A percentile compares a stretch with the other conserved stretches of the same genome.
These are phyloP conservation scores for Pseudochromis fuscus DNA, from an alignment of 2,797 vertebrate genomes.

Conservation along the genomic window DNA sequence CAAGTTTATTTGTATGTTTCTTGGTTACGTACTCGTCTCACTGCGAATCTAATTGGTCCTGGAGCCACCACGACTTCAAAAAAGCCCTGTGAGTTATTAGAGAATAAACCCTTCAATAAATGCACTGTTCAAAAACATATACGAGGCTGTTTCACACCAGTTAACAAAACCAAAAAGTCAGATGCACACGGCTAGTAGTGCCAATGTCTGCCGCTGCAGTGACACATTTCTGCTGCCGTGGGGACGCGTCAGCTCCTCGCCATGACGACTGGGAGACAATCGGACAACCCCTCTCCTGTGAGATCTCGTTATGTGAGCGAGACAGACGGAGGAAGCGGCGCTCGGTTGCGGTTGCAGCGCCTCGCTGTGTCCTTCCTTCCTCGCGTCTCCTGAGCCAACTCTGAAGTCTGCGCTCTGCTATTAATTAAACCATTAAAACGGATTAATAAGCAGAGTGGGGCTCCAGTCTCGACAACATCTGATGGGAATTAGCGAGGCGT, in stretches of 20 bases:
- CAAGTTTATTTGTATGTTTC: conserved; percentile 51
- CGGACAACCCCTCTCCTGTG: conserved; percentile 8
- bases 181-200: conserved; percentile 30
- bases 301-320: conserved; percentile 2
- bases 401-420: conserved; percentile 64
- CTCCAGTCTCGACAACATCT: conserved; percentile 75
- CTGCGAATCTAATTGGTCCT: conserved; percentile 63
- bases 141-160: conserved; percentile 49
- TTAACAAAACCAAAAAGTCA: conserved; percentile 47
- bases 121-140: conserved; percentile 49
- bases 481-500: conserved; percentile 69
- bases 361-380: conserved; percentile 71
- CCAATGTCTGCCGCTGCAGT: conserved; percentile 13
- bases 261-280: conserved; percentile 1
- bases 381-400: conserved; percentile 33
- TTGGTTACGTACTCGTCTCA: conserved; percentile 42
- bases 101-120: conserved; percentile 65
- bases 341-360: conserved; percentile 53
- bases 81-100: conserved; percentile 42
- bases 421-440: conserved; percentile 78
- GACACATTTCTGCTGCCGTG: conserved; percentile 12
- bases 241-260: conserved; percentile 7
- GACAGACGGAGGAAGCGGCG: conserved; percentile 47
- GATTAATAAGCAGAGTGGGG: conserved; percentile 72
- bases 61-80: conserved; percentile 60